Percentiles rank a stretch among this genome's conserved stretches.
Conservation (phyloP, 2,888 invertebrate genomes). For the Lamproptera curius region DNA sequence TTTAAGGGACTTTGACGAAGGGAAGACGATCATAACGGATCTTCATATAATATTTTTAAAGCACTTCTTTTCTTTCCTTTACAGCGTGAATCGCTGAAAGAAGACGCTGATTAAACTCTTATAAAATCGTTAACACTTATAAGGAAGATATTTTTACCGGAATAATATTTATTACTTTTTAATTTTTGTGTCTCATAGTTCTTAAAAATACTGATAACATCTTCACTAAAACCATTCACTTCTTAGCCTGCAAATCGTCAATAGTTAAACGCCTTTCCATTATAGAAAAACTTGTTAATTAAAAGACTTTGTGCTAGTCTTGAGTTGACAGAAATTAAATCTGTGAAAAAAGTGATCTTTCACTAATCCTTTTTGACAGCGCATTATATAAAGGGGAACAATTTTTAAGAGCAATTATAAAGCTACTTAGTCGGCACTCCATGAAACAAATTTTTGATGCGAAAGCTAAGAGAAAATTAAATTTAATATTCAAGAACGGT, state of each 20-base stretch:
- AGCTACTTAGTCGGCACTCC: conserved; percentile 22
- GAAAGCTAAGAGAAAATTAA: conserved; percentile 21
- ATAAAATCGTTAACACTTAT: no score
- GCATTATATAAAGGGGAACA: conserved; percentile 26
- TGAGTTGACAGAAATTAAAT: conserved; percentile 11
- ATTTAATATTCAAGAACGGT: conserved; percentile 21
- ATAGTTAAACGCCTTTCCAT: not conserved
- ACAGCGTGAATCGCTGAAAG: no score
- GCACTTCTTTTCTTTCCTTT: no score
- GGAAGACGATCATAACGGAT: no score
- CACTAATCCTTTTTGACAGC: conserved; percentile 21
- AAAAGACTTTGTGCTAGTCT: not conserved
- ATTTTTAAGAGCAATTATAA: conserved; percentile 26
- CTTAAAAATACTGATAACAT: not conserved
- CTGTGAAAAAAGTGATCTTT: conserved; percentile 9
- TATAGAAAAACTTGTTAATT: not conserved
- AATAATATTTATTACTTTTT: no score
- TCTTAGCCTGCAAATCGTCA: no score
- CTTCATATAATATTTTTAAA: no score
- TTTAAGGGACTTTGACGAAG: no score
- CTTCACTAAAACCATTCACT: no score
- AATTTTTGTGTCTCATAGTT: no score
- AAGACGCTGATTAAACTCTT: no score
- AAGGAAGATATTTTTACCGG: no score
- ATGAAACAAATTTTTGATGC: conserved; percentile 24